A percentile compares a stretch with the other conserved stretches of the same genome.
phyloP scores from a whole-genome alignment of 2,113 vertebrate genomes.

The Cyprinodon tularosa region DNA sequence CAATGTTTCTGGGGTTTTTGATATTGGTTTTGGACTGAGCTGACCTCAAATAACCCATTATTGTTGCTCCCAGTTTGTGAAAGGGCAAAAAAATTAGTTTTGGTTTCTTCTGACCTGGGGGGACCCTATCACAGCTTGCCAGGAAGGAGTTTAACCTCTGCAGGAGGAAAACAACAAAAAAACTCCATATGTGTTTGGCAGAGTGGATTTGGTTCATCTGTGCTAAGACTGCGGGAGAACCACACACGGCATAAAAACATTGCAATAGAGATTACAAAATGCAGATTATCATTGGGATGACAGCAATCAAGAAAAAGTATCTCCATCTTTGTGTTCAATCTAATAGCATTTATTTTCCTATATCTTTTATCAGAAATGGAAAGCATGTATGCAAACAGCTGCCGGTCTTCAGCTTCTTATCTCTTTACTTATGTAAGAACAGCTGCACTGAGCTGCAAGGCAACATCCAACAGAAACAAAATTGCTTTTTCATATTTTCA shows the following conservation, averaged over 20 bases:
- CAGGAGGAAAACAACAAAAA: constrained; percentile 25
- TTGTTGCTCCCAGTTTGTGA: constrained; percentile 40
- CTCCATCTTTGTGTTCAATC: constrained; percentile 46
- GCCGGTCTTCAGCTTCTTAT: constrained; percentile 2
- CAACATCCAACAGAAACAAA: neutral
- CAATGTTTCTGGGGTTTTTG: constrained; percentile 16
- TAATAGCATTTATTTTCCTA: constrained; percentile 39
- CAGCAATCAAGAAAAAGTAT: constrained; percentile 55
- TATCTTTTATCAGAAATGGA: constrained; percentile 24
- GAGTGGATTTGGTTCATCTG: constrained; percentile 50
- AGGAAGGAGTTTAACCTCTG: constrained; percentile 44
- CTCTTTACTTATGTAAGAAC: constrained; percentile 16
- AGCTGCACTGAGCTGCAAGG: constrained; percentile 30
- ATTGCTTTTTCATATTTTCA: neutral
- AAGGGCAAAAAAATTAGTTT: constrained; percentile 30
- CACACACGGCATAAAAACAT: constrained; percentile 35
- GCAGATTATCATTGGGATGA: constrained; percentile 63
- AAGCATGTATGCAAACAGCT: constrained; percentile 24
- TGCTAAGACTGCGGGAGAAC: constrained; percentile 36
- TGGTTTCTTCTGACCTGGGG: constrained; percentile 46
- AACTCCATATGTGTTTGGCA: constrained; percentile 24
- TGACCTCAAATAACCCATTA: constrained; percentile 24
- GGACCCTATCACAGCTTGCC: constrained; percentile 40
- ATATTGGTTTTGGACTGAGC: constrained; percentile 33
- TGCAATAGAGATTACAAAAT: constrained; percentile 59